Percentiles rank a stretch among this genome's conserved stretches.
These are phyloP conservation scores for Cyanoramphus novaezelandiae DNA, from an alignment of 2,113 vertebrate genomes.

Conservation along the genomic window DNA sequence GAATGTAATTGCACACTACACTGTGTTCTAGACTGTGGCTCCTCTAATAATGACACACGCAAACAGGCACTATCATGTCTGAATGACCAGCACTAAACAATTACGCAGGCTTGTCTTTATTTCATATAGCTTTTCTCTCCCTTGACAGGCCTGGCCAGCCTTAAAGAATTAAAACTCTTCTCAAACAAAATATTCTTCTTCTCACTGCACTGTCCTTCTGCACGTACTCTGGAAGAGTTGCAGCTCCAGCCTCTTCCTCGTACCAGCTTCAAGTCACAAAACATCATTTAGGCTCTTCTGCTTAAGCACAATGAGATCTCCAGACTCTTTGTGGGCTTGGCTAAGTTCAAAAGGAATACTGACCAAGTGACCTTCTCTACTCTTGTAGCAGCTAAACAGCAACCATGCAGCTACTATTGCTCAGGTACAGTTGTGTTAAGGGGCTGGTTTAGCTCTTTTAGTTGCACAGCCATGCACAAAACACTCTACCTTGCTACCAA, in stretches of 20 bases:
- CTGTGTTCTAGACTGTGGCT: not conserved
- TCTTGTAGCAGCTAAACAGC: not conserved
- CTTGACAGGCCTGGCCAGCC: not conserved
- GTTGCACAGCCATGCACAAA: not conserved
- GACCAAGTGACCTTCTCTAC: not conserved
- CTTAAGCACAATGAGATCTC: not conserved
- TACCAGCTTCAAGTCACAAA: not conserved
- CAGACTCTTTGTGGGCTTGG: accelerated
- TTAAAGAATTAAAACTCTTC: not conserved
- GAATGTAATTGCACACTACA: not conserved
- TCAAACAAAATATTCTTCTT: not conserved
- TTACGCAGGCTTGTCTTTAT: not conserved
- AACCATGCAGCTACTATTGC: not conserved
- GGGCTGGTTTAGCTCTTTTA: not conserved
- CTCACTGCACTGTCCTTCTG: not conserved
- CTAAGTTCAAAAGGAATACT: not conserved
- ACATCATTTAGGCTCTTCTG: not conserved
- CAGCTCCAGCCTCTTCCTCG: not conserved
- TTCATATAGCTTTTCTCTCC: not conserved
- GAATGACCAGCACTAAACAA: not conserved
- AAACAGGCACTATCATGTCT: not conserved
- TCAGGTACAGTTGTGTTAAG: not conserved
- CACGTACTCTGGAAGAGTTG: not conserved
- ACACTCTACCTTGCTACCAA: not conserved
- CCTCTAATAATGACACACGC: not conserved